Conservation (phyloP, 2,888 invertebrate genomes). For the Pherbina coryleti region DNA sequence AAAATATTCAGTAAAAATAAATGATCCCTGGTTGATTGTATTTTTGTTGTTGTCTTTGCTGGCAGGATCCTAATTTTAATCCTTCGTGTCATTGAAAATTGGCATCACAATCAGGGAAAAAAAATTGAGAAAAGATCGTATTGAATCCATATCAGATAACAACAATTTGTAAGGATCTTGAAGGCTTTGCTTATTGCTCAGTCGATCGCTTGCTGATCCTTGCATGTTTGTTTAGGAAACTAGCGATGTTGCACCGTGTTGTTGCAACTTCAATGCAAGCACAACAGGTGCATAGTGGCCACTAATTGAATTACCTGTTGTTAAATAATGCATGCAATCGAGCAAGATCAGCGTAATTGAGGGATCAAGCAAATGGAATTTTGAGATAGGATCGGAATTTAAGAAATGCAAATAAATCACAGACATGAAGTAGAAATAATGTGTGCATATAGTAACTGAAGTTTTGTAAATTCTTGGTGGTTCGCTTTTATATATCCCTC, state of each 20-base stretch:
- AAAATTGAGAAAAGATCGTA: not conserved
- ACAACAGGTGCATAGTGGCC: constrained; percentile 10
- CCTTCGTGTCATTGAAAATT: constrained; percentile 28
- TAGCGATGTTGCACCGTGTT: constrained; percentile 7
- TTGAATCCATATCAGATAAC: not conserved
- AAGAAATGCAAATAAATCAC: not conserved
- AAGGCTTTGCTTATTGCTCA: not conserved
- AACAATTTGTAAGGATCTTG: not conserved
- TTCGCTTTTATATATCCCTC: too few relatives aligned
- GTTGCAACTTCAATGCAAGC: not conserved
- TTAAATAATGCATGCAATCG: constrained; percentile 25
- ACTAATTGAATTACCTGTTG: constrained; percentile 30
- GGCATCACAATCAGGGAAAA: constrained; percentile 15
- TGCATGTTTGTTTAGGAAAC: constrained; percentile 1
- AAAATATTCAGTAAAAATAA: not conserved
- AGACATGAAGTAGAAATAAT: too few relatives aligned
- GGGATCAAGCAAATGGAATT: not conserved
- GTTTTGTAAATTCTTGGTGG: too few relatives aligned
- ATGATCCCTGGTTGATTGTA: not conserved
- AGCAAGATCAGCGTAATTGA: not conserved
- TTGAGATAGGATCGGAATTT: not conserved
- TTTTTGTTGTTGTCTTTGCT: not conserved
- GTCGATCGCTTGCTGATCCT: not conserved
- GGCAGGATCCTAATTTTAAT: constrained; percentile 12
- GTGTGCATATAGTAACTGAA: too few relatives aligned